These are phyloP conservation scores for Rhinogobius similis DNA, from an alignment of 2,113 vertebrate genomes.

Conservation along the genomic window DNA sequence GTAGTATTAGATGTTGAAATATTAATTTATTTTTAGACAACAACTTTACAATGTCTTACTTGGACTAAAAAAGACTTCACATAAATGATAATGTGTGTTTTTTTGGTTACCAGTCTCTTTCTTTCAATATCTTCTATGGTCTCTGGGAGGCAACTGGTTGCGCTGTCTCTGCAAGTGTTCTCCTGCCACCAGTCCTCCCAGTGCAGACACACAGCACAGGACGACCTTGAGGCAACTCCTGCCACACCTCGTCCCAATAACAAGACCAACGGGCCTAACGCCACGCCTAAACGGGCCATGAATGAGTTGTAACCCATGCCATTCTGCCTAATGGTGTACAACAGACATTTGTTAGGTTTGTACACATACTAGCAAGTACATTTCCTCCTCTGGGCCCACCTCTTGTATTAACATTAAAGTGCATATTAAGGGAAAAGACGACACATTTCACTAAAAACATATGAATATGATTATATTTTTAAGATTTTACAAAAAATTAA, in stretches of 20 bases:
- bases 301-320: slow-evolving; percentile 81
- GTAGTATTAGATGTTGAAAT: background rate
- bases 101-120: slow-evolving; percentile 13
- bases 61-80: background rate
- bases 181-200: slow-evolving; percentile 64
- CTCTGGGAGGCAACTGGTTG: slow-evolving; percentile 76
- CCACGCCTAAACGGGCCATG: slow-evolving; percentile 79
- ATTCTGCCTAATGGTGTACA: slow-evolving; percentile 77
- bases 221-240: slow-evolving; percentile 74
- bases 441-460: too few species aligned
- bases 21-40: too few species aligned
- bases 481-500: too few species aligned
- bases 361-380: too few species aligned
- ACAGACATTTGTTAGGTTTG: background rate
- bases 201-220: slow-evolving; percentile 66
- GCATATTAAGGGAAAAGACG: too few species aligned
- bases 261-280: slow-evolving; percentile 79
- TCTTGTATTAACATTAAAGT: too few species aligned
- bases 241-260: slow-evolving; percentile 82
- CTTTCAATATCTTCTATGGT: slow-evolving; percentile 83
- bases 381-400: too few species aligned
- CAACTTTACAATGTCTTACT: too few species aligned
- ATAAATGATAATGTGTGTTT: background rate
- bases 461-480: too few species aligned
- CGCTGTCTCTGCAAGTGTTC: slow-evolving; percentile 80